These are phyloP conservation scores for Aporophyla nigra DNA, from an alignment of 2,888 invertebrate species.

Conservation along the genomic window DNA sequence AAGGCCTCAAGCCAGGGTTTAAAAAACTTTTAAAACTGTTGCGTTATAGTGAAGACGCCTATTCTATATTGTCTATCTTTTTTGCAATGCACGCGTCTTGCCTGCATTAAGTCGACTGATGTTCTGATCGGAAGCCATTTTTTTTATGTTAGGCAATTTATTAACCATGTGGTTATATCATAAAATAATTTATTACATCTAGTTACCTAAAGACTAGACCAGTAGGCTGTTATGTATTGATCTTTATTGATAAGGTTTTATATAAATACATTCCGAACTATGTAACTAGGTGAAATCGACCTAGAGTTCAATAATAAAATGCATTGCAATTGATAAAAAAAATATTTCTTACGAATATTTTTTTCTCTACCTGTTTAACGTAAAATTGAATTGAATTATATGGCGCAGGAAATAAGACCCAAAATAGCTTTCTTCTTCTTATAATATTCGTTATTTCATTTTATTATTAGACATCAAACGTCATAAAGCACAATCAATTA, in stretches of 20 bases:
- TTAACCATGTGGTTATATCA: slow-evolving; percentile 15
- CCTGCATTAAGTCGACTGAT: too few species aligned
- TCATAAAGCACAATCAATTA: slow-evolving; percentile 38
- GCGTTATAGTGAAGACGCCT: background rate
- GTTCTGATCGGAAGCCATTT: slow-evolving; percentile 28
- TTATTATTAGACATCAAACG: background rate
- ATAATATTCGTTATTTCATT: background rate
- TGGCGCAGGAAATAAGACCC: background rate
- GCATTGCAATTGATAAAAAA: slow-evolving; percentile 21
- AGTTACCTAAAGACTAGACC: slow-evolving; percentile 20
- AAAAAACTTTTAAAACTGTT: too few species aligned
- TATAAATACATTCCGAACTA: slow-evolving; percentile 30
- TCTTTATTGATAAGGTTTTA: slow-evolving; percentile 30
- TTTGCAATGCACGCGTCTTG: background rate
- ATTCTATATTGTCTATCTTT: background rate
- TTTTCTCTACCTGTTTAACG: slow-evolving; percentile 11
- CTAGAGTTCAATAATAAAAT: slow-evolving; percentile 37
- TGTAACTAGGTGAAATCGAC: slow-evolving; percentile 52
- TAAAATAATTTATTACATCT: slow-evolving; percentile 25
- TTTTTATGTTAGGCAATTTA: slow-evolving; percentile 20
- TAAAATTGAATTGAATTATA: background rate
- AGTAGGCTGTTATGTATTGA: slow-evolving; percentile 23
- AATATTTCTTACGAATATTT: slow-evolving; percentile 26
- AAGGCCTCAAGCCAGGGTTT: too few species aligned
- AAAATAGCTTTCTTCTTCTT: slow-evolving; percentile 4